Conservation (phyloP, 1,140 invertebrate species). For the Venturia canescens region DNA sequence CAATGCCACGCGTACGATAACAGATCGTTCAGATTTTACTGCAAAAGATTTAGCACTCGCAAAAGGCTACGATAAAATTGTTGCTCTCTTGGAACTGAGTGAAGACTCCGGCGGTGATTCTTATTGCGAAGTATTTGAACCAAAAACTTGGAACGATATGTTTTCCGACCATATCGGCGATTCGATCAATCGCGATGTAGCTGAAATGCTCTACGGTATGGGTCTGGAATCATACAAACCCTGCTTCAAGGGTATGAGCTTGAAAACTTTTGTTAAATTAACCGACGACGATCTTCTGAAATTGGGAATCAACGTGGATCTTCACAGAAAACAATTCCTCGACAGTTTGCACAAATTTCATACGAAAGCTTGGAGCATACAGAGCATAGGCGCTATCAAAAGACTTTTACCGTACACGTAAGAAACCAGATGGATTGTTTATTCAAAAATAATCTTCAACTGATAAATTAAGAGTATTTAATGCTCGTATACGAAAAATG, state of each 20-base stretch:
- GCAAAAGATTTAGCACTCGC: constrained; percentile 73
- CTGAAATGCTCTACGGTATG: constrained; percentile 77
- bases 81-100: constrained; percentile 21
- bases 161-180: constrained; percentile 63
- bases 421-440: constrained; percentile 38
- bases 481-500: too few relatives aligned
- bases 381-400: constrained; percentile 59
- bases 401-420: constrained; percentile 57
- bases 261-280: constrained; percentile 77
- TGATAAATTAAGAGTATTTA: too few relatives aligned
- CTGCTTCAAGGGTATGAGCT: constrained; percentile 73
- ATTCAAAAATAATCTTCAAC: constrained; percentile 8
- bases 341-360: constrained; percentile 77
- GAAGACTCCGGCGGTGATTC: constrained; percentile 36
- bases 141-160: constrained; percentile 63
- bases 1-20: constrained; percentile 73
- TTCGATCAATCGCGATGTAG: constrained; percentile 62
- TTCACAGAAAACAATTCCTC: constrained; percentile 76
- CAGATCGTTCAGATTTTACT: constrained; percentile 71
- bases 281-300: constrained; percentile 76
- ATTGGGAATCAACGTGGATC: constrained; percentile 77
- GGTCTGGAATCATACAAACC: constrained; percentile 74
- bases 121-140: constrained; percentile 48
- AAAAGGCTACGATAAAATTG: constrained; percentile 74
- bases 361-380: constrained; percentile 75